These are phyloP conservation scores for Drosophila niveifrons DNA, from an alignment of 2,888 invertebrate species.

Conservation along the genomic window DNA sequence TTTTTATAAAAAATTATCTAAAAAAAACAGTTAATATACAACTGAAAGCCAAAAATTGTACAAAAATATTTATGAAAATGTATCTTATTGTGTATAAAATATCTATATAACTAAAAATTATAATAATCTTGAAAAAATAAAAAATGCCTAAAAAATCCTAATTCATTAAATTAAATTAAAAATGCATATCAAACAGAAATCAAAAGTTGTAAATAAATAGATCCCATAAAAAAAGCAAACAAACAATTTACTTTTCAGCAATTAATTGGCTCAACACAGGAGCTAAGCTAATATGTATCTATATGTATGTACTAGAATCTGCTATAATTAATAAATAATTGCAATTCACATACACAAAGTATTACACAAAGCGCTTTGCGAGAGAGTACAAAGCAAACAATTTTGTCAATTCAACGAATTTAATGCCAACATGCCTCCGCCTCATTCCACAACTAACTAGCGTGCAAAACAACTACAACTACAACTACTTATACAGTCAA, in stretches of 20 bases:
- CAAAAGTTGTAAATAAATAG: not conserved
- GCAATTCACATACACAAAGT: slow-evolving; percentile 38
- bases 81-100: too few species aligned
- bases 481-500: slow-evolving; percentile 8
- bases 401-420: slow-evolving; percentile 36
- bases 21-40: too few species aligned
- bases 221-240: not conserved
- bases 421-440: slow-evolving; percentile 36
- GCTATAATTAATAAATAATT: slow-evolving; percentile 39
- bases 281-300: slow-evolving; percentile 51
- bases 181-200: not conserved
- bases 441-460: slow-evolving; percentile 47
- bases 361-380: slow-evolving; percentile 18
- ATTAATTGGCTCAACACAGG: slow-evolving; percentile 25
- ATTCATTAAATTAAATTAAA: too few species aligned
- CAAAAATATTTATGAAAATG: too few species aligned
- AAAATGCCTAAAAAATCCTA: too few species aligned
- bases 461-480: too few species aligned
- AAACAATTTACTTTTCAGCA: slow-evolving; percentile 40
- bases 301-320: slow-evolving; percentile 54
- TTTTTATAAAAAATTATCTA: too few species aligned
- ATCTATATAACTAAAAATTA: too few species aligned
- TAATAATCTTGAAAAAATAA: too few species aligned
- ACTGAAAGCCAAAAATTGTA: too few species aligned
- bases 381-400: not conserved